Evolutionary conservation across 2,888 invertebrate species (phyloP), one percentile per base, ranked within the genome.

Genomic region (Ernsta delagoae): DNA sequence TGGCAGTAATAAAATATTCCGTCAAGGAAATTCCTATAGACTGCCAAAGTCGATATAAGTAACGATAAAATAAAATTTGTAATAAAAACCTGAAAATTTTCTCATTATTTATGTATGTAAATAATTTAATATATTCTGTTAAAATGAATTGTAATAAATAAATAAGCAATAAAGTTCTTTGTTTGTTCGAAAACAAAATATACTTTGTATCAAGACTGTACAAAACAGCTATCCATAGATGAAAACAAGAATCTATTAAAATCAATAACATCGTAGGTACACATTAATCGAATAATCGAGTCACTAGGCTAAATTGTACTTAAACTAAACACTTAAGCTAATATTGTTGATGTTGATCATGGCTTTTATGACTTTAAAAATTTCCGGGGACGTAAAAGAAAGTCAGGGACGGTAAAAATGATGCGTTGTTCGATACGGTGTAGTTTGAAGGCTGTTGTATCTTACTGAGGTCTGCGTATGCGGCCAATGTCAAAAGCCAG

Each of bases 401-500:
- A 81, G 79, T 87, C 85, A 90, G 85, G 90, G 92, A 90, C 90
- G 90, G 88, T 86, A 89, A 87, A 84, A 88, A 78, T 92, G 92
- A 77, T 90, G 92, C 87, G 88, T 77, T 76, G 89, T 86, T 73
- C 80, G 89, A 87, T 88, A 92, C 86, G 90, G 83, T 79, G 90
- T 83, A 82, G 87, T 83, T 77, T 81, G 90, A 76, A 81, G 83
- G 83, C 92, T 88, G 86, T 84, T 88, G 90, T 88, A 90, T 91
- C 90, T 88, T 90, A 92, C 77, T 83, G 90, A 81, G 84, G 89
- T 86, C 88, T 89, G 83, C 80, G 81, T 78, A 80, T 84, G 85
- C 85, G 88, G 91, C 90, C 91, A 90, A 86, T 92, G 94, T 94
- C 94, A 94, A 93, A 94, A 94, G 88, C 94, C 94, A 88, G 94